These are phyloP conservation scores for Phaedon cochleariae DNA, from an alignment of 2,888 invertebrate genomes.

Conservation along the genomic window DNA sequence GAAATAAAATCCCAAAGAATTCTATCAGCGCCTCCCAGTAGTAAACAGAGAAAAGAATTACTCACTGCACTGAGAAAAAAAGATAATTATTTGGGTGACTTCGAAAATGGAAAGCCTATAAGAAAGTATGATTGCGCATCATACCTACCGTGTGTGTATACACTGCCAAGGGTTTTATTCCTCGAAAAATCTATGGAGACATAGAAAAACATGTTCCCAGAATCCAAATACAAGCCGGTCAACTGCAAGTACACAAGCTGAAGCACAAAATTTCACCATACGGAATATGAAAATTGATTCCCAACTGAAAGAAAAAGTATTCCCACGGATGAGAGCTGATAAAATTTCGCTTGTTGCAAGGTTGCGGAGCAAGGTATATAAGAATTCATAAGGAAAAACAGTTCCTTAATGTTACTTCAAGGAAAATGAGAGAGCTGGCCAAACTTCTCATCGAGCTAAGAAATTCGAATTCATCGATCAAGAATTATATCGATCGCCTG, in stretches of 20 bases:
- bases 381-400: conserved; percentile 30
- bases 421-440: conserved; percentile 34
- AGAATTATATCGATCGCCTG: too few relatives aligned
- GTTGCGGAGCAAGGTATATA: conserved; percentile 25
- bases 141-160: conserved; percentile 21
- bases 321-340: conserved; percentile 22
- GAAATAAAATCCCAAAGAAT: conserved; percentile 20
- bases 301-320: conserved; percentile 21
- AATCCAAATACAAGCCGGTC: conserved; percentile 7
- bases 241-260: conserved; percentile 9
- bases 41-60: conserved; percentile 12
- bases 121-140: not conserved
- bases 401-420: conserved; percentile 21
- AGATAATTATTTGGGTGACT: conserved; percentile 22
- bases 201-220: conserved; percentile 16
- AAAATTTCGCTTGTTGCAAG: conserved; percentile 18
- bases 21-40: not conserved
- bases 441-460: conserved; percentile 2
- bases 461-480: too few relatives aligned
- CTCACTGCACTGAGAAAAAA: conserved; percentile 14
- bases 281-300: conserved; percentile 13
- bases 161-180: conserved; percentile 22
- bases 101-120: conserved; percentile 8
- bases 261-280: conserved; percentile 8
- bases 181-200: conserved; percentile 18